phyloP scores from a whole-genome alignment of 1,140 invertebrate species.

The Meloidogyne exigua region DNA sequence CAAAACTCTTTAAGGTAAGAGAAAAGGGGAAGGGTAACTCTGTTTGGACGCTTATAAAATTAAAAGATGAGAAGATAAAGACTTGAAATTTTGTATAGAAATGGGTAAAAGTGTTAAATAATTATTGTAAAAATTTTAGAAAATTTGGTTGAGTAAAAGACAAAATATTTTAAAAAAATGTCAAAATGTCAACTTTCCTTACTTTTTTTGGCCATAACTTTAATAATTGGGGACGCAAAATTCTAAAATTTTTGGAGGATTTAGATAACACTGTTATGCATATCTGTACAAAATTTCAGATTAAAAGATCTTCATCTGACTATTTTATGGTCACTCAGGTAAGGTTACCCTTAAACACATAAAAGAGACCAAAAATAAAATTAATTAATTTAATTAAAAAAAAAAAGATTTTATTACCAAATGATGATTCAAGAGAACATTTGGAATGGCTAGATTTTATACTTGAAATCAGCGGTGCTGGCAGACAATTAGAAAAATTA shows the following conservation, averaged over 20 bases:
- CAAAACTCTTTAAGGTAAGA: not conserved
- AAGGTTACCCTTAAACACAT: no score
- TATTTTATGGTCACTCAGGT: not conserved
- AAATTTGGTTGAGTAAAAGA: not conserved
- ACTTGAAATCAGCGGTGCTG: constrained; percentile 12
- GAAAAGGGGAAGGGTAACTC: not conserved
- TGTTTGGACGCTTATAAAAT: not conserved
- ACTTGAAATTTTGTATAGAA: not conserved
- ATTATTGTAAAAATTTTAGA: not conserved
- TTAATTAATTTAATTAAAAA: not conserved
- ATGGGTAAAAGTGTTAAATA: not conserved
- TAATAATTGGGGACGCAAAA: not conserved
- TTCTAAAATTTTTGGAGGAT: not conserved
- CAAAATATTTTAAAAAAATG: not conserved
- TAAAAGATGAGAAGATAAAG: not conserved
- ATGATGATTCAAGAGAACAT: not conserved
- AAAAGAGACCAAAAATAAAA: no score
- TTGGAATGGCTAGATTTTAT: constrained; percentile 15
- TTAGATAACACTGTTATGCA: not conserved
- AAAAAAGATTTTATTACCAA: not conserved
- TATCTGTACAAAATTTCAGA: not conserved
- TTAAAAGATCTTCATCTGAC: not conserved
- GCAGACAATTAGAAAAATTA: constrained; percentile 6
- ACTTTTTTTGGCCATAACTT: not conserved
- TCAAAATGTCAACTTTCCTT: not conserved